Evolutionary conservation across 1,140 invertebrate species (phyloP), one percentile per base, ranked within the genome.

Genomic region (Papilio glaucus): DNA sequence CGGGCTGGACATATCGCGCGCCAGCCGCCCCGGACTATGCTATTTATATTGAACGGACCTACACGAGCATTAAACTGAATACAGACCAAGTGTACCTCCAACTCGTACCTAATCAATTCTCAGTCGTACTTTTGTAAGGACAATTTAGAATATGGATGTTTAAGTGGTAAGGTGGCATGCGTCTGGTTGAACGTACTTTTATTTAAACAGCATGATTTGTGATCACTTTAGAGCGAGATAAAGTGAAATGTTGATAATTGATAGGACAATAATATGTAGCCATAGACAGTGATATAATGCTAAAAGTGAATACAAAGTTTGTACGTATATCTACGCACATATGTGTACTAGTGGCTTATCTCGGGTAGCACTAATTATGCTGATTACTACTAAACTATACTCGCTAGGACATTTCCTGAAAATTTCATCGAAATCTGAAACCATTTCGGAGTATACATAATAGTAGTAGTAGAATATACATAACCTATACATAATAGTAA

Each of bases 41-140:
- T 57, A 57, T 57, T 57, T 57, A 57, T 57, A 57, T 57, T 33
- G 29, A 33, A 2, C 29, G 29, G 29, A 53, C 45, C 18, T 8
- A 53, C 18, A 10, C 18, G 9, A 33, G 29, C 8, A 21, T 53
- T 24, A 53, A 4, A 53, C 18, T 24, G 8, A 57, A 57, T 21
- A 24, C 49, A 24, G 21, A 10, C 18, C 21, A 57, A 57, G 24
- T 24, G 49, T 21, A 57, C 24, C 29, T 57, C 49, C 18, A 24
- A 24, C 18, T 57, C 24, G 49, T 57, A 57, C 49, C 49, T 57
- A 18, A 57, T 57, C 49, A 57, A 57, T 57, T 57, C 49, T 57
- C 49, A 57, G 18, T 57, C 49, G 49, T 13, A 57, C 49, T 26
- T 57, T 57, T 57, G 49, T 57, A 24, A 57, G 10, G 49, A 57